A percentile compares a stretch with the other conserved stretches of the same genome.
phyloP scores from a whole-genome alignment of 92 coral and sea anemone genomes.

The Heteractis magnifica region DNA sequence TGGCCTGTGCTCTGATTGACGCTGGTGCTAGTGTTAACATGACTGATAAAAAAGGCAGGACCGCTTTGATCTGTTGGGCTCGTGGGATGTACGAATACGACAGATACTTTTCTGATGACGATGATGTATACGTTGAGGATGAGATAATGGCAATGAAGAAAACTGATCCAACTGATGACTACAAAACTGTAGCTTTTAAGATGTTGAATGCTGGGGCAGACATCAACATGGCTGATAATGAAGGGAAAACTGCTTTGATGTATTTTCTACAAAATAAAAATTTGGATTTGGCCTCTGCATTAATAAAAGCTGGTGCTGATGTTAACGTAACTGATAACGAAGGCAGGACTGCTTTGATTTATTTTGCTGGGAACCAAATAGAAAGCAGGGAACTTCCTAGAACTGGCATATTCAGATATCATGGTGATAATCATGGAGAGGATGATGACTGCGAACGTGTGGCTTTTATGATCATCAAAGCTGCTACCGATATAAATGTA shows the following conservation, averaged over 20 bases:
- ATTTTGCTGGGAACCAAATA: background rate
- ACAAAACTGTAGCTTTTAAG: background rate
- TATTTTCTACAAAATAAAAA: background rate
- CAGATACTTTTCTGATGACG: background rate
- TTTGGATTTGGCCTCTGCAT: background rate
- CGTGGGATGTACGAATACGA: background rate
- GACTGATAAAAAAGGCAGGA: background rate
- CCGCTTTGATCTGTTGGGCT: background rate
- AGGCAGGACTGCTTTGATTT: constrained; percentile 14
- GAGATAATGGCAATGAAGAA: background rate
- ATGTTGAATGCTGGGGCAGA: background rate
- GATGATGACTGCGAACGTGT: background rate
- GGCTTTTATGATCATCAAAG: background rate
- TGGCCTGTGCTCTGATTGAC: background rate
- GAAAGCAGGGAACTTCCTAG: background rate
- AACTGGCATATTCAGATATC: background rate
- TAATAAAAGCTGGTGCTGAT: constrained; percentile 15
- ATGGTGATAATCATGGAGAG: background rate
- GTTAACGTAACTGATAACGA: constrained; percentile 5
- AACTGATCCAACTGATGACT: background rate
- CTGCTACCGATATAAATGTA: background rate
- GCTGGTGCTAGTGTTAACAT: constrained; percentile 1
- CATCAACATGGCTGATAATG: background rate
- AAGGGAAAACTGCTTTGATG: constrained; percentile 34
- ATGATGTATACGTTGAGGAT: background rate